Conservation (phyloP, 2,797 vertebrate genomes). For the Rhincodon typus region DNA sequence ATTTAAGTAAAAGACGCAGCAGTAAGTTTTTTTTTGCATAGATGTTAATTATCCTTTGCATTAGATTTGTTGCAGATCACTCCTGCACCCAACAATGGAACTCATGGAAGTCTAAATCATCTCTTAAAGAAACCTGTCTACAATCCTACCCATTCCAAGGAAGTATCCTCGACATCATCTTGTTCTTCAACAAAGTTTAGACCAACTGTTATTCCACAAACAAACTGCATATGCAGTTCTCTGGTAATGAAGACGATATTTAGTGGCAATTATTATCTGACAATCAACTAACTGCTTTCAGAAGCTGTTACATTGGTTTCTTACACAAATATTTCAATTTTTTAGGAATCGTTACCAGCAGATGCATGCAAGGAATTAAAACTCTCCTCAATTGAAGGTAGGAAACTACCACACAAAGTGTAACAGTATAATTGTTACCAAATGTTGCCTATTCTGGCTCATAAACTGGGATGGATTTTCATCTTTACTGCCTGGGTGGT, state of each 20-base stretch:
- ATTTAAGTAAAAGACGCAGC: not conserved
- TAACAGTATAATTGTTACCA: not conserved
- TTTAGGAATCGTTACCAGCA: not conserved
- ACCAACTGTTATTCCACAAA: not conserved
- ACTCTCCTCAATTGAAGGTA: not conserved
- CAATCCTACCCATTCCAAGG: slow-evolving; percentile 41
- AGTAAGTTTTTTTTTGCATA: not conserved
- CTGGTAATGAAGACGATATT: slow-evolving; percentile 13
- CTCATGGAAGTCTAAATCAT: slow-evolving; percentile 69
- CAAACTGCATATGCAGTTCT: slow-evolving; percentile 20
- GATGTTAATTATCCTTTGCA: not conserved
- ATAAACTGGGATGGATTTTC: not conserved
- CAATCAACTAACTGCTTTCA: not conserved
- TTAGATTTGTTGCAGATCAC: slow-evolving; percentile 61
- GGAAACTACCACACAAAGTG: not conserved
- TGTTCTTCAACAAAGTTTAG: not conserved
- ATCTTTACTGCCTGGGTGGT: not conserved
- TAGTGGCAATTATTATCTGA: not conserved
- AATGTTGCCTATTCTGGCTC: not conserved
- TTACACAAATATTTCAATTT: not conserved
- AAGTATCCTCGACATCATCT: not conserved
- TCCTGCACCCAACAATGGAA: slow-evolving; percentile 63
- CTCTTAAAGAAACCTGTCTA: slow-evolving; percentile 50
- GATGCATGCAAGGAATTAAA: not conserved
- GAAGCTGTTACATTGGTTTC: not conserved